Conservation (phyloP, 2,797 vertebrate species). For the Picus viridis region DNA sequence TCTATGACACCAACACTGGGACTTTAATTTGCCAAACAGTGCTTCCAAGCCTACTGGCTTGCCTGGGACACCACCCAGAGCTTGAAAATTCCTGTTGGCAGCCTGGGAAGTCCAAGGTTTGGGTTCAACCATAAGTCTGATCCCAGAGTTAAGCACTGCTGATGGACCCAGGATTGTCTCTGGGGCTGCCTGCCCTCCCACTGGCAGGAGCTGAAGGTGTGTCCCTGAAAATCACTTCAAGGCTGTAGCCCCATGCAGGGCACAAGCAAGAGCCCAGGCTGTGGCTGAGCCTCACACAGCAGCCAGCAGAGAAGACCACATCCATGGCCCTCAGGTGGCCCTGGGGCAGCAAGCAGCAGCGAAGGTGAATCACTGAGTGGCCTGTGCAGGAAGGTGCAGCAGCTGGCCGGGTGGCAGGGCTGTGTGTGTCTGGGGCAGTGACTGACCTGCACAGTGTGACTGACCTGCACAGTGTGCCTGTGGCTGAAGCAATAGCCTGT, state of each 20-base stretch:
- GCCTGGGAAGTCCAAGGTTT: rapidly evolving
- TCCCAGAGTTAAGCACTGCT: background rate
- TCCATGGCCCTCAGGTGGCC: background rate
- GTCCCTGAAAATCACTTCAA: background rate
- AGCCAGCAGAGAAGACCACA: background rate
- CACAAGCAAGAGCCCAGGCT: background rate
- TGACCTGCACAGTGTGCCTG: too few relatives aligned
- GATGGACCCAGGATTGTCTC: background rate
- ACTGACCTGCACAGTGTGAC: too few relatives aligned
- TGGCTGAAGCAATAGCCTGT: too few relatives aligned
- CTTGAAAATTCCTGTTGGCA: background rate
- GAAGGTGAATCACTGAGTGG: background rate
- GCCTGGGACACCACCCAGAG: background rate
- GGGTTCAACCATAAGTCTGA: background rate
- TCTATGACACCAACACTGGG: background rate
- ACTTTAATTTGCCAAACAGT: background rate
- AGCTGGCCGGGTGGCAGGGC: too few relatives aligned
- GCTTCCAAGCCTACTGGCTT: background rate
- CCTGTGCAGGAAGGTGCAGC: too few relatives aligned
- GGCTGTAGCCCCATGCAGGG: background rate
- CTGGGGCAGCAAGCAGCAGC: background rate
- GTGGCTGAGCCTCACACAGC: background rate
- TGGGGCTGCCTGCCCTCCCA: background rate
- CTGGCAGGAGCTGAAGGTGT: background rate
- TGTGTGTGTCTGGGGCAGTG: too few relatives aligned